Evolutionary conservation across 2,888 invertebrate species (phyloP), one percentile per base, ranked within the genome.

Genomic region (Melanostoma mellinum): DNA sequence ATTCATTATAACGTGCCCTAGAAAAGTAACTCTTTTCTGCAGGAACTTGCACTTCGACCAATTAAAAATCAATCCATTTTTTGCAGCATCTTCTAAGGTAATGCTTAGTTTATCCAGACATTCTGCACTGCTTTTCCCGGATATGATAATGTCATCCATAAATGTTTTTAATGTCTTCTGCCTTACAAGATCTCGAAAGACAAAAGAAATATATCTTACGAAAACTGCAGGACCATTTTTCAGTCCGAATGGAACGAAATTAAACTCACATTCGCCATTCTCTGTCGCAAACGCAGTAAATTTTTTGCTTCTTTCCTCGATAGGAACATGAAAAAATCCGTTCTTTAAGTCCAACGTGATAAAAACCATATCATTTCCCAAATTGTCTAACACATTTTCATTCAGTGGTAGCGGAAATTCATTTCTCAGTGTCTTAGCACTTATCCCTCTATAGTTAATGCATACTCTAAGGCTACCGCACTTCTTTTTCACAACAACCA

Each of bases 251-350:
- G 90, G 90, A 50, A 87, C 87, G 79, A 84, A 87, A n/a, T 88
- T 60, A 81, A 91, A 91, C 80, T 92, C 90, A 82, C 85, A 91
- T 38, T 89, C 90, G 0, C 90, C 90, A 69, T 86, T 86, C 4
- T 86, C 89, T 3, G 89, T 90, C 0, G 91, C 89, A 85, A 92
- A 91, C 0, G 91, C 78, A 1, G 30, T 77, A 3, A 60, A 77
- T 35, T 55, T 61, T 9, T 46, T 35, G 33, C 73, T 82, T 1
- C 2, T 4, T 42, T 79, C 63, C 10, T 55, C 79, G 1, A 84
- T 36, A 20, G 68, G 44, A 6, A 79, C 71, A 10, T 79, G 65
- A 33, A 85, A 82, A 44, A 75, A 76, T 2, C 65, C 78, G 30
- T 85, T 68, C 30, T 74, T 67, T 2, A 73, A 10, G 9, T 73